Base-by-base conservation (phyloP, 2,888 invertebrate genomes). In the Liopterus haemorrhoidalis region DNA sequence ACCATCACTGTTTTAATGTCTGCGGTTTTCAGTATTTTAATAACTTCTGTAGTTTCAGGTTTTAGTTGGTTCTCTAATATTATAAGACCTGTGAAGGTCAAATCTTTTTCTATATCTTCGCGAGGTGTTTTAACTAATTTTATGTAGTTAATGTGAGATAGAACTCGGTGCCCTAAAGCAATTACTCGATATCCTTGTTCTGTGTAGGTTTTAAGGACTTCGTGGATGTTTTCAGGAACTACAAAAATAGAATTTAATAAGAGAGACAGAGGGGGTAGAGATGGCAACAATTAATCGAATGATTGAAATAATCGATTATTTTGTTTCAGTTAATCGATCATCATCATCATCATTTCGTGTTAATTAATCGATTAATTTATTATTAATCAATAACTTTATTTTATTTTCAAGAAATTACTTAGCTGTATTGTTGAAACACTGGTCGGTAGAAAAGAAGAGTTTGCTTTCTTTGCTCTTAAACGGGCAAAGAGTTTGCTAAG, bases 21-120 rank as follows among this genome's bases (percentile, higher is more conserved):
- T 0, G 99, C 96, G 2, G 82, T 72, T 51, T 80, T 83, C 40
- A 97, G 70, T 20, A 81, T 79, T 3, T 75, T 67, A 39, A 96
- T 88, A 18, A 92, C 83, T 2, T 79, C 79, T 0, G 80, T 76
- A 0, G 93, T 92, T 60, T 93, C 85, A 0, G 85, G 80, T 63
- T 96, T 96, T 33, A 99, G 70, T 1, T 90, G 78, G 69, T 99
- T 99, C 66, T 99, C 97, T 71, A 99, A 77, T 9, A 99, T 80
- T 8, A 99, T 82, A 51, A 99, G 77, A 0, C 93, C 93, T 1
- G 90, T 69, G 64, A 91, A 93, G 46, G 75, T 81, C 44, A 93
- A 68, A 50, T 87, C 85, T 12, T 71, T 72, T 68, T 96, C 95
- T n/a, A 90, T 78, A 59, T 81, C 73, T 49, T 88, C 85, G 20